phyloP scores from a whole-genome alignment of 2,113 vertebrate species.

The Osmerus eperlanus region DNA sequence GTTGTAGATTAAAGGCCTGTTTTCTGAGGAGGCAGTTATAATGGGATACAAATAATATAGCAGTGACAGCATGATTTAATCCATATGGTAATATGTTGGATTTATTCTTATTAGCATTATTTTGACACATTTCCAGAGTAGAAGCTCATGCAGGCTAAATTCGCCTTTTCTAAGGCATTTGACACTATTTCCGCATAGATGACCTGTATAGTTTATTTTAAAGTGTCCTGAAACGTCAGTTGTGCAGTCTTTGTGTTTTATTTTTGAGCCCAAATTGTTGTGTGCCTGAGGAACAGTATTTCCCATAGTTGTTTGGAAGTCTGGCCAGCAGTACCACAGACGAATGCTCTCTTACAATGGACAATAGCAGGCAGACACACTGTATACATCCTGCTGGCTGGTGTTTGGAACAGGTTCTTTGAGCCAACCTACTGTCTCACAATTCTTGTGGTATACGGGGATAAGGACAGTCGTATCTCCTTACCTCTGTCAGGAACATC shows the following conservation, averaged over 20 bases:
- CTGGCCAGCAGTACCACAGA: neutral
- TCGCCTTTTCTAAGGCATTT: neutral
- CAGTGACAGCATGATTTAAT: neutral
- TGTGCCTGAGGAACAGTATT: conserved; percentile 7
- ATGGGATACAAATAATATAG: neutral
- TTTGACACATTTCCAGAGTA: neutral
- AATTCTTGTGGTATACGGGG: neutral
- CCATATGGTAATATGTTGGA: neutral
- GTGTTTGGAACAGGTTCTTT: neutral
- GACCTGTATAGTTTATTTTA: neutral
- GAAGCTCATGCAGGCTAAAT: neutral
- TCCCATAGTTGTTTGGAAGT: conserved; percentile 12
- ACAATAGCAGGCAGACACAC: conserved; percentile 16
- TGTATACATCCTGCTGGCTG: conserved; percentile 12
- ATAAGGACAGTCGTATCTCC: neutral
- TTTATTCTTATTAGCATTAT: neutral
- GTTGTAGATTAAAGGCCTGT: neutral
- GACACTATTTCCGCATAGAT: no score
- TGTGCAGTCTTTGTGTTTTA: neutral
- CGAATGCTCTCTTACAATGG: conserved; percentile 14
- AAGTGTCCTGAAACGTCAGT: neutral
- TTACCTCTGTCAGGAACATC: neutral
- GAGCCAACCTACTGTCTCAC: neutral
- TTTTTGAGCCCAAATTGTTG: conserved; percentile 7
- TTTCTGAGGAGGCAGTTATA: neutral